Base-by-base conservation (phyloP, 1,140 invertebrate genomes). In the Babylonia areolata region DNA sequence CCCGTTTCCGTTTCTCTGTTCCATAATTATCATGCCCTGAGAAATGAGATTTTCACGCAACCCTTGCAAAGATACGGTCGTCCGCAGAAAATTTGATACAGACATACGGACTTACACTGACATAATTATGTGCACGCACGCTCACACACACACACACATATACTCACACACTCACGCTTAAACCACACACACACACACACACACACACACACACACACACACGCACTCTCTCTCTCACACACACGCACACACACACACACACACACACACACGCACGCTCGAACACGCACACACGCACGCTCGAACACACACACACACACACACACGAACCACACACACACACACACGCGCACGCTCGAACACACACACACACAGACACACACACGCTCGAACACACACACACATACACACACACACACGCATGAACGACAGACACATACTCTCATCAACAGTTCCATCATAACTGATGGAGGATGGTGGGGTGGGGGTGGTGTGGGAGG, bases 391-490 rank as follows among this genome's bases (percentile, higher is more conserved):
- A 12, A 77, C 73, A 23, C 35, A 77, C 73, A 23, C 73, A 77
- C 79, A n/a, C 40, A 81, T 31, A 23, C 73, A 77, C 73, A 77
- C 73, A 77, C 73, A 77, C 79, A 81, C 28, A 81, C 51, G 35
- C 35, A 77, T 9, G 35, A 39, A 35, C 9, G 5, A 17, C 20
- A 35, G 17, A 35, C 5, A 39, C 12, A 77, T 3, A 2, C 3
- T 6, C 5, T 77, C 31, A 31, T 20, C 37, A 17, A 3, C 17
- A 37, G 12, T 35, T 39, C 35, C 5, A n/a, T 2, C 31, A 35
- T 12, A 6, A 35, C 6, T 35, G 6, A 31, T 77, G 35, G 3
- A 6, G 23, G 6, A 77, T 12, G 9, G 12, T 31, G 17, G 73
- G 35, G 5, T 77, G 31, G 12, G 17, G 5, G 35, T 15, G 5